Evolutionary conservation across 2,888 invertebrate species (phyloP), one percentile per base, ranked within the genome.

Genomic region (Trissolcus brochymenae): DNA sequence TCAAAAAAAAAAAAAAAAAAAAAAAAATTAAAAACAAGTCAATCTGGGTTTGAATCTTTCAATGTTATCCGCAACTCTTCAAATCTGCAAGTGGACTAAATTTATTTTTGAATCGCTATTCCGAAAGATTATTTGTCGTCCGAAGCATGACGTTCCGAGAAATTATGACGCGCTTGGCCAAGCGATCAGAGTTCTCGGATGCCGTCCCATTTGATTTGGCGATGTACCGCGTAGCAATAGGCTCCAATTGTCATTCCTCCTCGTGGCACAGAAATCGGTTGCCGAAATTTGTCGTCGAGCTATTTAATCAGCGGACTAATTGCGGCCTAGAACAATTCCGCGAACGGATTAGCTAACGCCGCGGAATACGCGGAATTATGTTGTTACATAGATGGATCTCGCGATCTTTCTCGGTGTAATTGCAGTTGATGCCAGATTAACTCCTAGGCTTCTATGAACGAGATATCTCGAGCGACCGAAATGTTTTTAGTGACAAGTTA

Each of bases 361-460:
- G 3, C 11, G 56, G 49, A 57, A 29, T 68, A 62, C 74, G 62
- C 53, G 62, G 74, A 68, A 74, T 57, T 56, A 51, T 49, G 25
- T 41, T 35, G 57, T 54, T 41, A 11, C 4, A 7, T 1, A 3
- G 51, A 73, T 73, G 61, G 61, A 64, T 74, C 56, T 61, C 55
- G 59, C 66, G 56, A 66, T 73, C 55, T 66, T 73, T 61, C 60
- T 66, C 51, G 66, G 60, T 61, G 66, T 55, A 65, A 73, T 66
- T 66, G 55, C 60, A n/a, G n/a, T n/a, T n/a, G n/a, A n/a, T n/a
- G n/a, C n/a, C n/a, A n/a, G n/a, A n/a, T n/a, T n/a, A n/a, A n/a
- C n/a, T n/a, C n/a, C n/a, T n/a, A n/a, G n/a, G n/a, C n/a, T n/a
- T n/a, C n/a, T n/a, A n/a, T n/a, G n/a, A n/a, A n/a, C n/a, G n/a